A percentile compares a stretch with the other conserved stretches of the same genome.
Evolutionary conservation across 2,888 invertebrate species (phyloP).

Genomic region (Troides helena): DNA sequence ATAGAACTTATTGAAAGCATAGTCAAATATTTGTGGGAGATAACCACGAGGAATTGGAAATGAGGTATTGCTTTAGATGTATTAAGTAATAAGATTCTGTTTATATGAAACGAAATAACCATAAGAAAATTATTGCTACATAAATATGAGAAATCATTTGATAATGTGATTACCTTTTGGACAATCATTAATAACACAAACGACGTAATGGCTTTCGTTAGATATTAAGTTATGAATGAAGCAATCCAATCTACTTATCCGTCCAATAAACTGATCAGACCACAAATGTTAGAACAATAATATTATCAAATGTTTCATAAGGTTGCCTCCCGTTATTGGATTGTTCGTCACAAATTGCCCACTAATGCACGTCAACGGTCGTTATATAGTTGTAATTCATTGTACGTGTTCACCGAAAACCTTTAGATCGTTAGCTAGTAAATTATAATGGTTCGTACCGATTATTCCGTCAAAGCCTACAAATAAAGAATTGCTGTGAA

Average conservation of each 20-base stretch:
- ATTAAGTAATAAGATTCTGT: too few species aligned
- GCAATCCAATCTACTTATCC: constrained; percentile 47
- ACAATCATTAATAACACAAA: constrained; percentile 27
- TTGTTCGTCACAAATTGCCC: constrained; percentile 62
- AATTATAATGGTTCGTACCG: constrained; percentile 12
- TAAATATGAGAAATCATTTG: constrained; percentile 2
- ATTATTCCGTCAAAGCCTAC: too few species aligned
- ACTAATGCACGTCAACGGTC: constrained; percentile 52
- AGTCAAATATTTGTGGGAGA: too few species aligned
- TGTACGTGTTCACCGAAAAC: constrained; percentile 7
- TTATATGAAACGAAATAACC: too few species aligned
- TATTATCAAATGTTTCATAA: constrained; percentile 36
- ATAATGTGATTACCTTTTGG: constrained; percentile 18
- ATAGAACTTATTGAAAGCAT: too few species aligned
- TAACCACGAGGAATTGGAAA: too few species aligned
- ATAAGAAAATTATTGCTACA: too few species aligned
- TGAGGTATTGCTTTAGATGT: too few species aligned
- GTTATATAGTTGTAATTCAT: constrained; percentile 43
- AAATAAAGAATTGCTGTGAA: too few species aligned
- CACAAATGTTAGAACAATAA: constrained; percentile 41
- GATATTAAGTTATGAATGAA: constrained; percentile 42
- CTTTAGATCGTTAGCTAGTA: constrained; percentile 4
- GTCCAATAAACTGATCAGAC: constrained; percentile 40
- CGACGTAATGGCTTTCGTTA: constrained; percentile 25
- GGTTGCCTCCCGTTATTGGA: constrained; percentile 53